Conservation (phyloP, 1,140 invertebrate species). For the Ephestia elutella region DNA sequence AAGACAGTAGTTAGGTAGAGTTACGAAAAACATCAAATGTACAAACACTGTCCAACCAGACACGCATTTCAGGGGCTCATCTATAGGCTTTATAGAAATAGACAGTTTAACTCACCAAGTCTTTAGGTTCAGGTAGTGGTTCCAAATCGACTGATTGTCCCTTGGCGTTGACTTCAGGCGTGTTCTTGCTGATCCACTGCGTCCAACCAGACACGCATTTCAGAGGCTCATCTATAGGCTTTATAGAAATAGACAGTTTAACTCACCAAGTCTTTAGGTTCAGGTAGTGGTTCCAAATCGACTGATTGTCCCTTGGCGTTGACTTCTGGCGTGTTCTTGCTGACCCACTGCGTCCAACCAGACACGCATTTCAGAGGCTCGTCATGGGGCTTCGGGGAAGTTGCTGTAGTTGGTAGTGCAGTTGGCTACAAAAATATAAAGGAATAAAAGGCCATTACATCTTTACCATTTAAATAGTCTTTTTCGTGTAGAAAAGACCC, state of each 20-base stretch:
- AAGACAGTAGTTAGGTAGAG: too few species aligned
- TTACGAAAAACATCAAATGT: too few species aligned
- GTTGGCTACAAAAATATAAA: conserved; percentile 2
- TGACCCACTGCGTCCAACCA: conserved; percentile 87
- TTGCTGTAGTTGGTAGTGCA: not conserved
- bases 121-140: conserved; percentile 73
- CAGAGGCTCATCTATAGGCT: conserved; percentile 46
- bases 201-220: conserved; percentile 83
- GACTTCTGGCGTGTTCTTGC: conserved; percentile 71
- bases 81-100: too few species aligned
- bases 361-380: conserved; percentile 72
- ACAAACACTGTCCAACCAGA: too few species aligned
- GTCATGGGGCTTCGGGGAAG: conserved; percentile 37
- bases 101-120: conserved; percentile 60
- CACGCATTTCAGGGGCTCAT: too few species aligned
- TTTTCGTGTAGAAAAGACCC: too few species aligned
- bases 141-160: conserved; percentile 77
- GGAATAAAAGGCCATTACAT: not conserved
- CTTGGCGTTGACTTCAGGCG: conserved; percentile 41
- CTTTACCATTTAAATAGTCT: too few species aligned
- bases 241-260: conserved; percentile 13
- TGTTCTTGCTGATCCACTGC: conserved; percentile 81
- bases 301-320: conserved; percentile 47
- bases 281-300: conserved; percentile 80
- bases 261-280: conserved; percentile 70